Evolutionary conservation across 1,140 invertebrate species (phyloP).

Genomic region (Lethrus apterus): DNA sequence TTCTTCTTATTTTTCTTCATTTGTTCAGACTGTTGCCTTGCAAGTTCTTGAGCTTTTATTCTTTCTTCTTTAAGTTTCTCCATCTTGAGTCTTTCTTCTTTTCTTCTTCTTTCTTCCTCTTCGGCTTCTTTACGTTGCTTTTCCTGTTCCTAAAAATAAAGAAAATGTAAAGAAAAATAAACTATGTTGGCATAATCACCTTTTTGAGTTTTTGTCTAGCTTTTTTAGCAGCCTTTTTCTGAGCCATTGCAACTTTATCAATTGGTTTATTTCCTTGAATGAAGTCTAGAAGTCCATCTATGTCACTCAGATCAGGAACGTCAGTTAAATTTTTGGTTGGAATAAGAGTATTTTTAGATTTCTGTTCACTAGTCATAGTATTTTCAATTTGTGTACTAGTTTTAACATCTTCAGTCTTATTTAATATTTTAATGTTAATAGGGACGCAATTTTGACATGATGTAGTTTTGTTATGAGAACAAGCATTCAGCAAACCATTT

Average conservation of each 20-base stretch:
- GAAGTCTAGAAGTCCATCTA: constrained; percentile 35
- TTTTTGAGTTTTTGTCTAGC: constrained; percentile 35
- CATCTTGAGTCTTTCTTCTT: constrained; percentile 20
- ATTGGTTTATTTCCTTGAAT: constrained; percentile 34
- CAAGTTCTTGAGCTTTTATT: constrained; percentile 15
- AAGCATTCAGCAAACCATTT: too few relatives aligned
- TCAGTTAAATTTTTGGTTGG: not conserved
- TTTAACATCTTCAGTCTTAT: not conserved
- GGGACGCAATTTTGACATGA: constrained; percentile 4
- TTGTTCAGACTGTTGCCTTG: constrained; percentile 7
- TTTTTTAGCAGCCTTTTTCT: constrained; percentile 39
- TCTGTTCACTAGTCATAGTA: not conserved
- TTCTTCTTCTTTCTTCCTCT: constrained; percentile 22
- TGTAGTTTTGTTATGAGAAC: constrained; percentile 2
- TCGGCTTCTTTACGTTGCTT: constrained; percentile 19
- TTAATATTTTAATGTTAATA: constrained; percentile 4
- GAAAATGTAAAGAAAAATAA: constrained; percentile 1
- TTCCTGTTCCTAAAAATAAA: constrained; percentile 25
- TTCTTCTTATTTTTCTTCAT: constrained; percentile 12
- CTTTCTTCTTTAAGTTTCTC: constrained; percentile 14
- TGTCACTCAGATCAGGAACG: constrained; percentile 15
- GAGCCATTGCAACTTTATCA: constrained; percentile 32
- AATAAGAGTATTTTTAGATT: not conserved
- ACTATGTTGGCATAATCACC: constrained; percentile 19
- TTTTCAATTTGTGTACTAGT: not conserved